A percentile compares a stretch with the other conserved stretches of the same genome.
Conservation (phyloP, 2,797 vertebrate species). For the Platalea minor region DNA sequence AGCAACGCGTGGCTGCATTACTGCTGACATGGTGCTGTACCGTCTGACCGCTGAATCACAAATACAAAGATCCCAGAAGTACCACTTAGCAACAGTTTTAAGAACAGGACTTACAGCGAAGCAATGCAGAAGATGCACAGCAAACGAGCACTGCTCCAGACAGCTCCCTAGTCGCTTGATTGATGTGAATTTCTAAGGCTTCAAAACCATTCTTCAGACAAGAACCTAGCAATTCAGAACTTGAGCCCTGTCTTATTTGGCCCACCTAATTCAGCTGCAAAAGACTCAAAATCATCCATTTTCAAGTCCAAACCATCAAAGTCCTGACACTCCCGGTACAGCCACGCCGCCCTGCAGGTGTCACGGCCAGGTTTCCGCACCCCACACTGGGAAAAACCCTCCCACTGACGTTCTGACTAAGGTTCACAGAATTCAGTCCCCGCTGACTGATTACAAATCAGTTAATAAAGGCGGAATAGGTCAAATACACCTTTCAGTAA, state of each 20-base stretch:
- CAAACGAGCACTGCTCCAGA: not conserved
- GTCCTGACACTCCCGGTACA: not conserved
- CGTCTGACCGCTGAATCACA: accelerated
- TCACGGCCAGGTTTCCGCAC: not conserved
- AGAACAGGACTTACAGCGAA: not conserved
- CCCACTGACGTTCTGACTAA: too few species aligned
- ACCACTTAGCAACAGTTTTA: not conserved
- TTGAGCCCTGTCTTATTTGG: not conserved
- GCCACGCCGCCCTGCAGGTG: not conserved
- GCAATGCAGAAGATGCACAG: not conserved
- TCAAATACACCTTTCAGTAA: not conserved
- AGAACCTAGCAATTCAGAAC: not conserved
- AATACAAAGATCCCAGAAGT: not conserved
- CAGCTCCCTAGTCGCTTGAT: not conserved
- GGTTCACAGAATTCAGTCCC: not conserved
- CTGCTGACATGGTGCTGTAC: too few species aligned
- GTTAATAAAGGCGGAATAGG: not conserved
- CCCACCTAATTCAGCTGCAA: not conserved
- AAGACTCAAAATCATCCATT: not conserved
- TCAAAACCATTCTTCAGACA: not conserved
- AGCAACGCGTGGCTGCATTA: accelerated
- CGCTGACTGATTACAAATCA: not conserved
- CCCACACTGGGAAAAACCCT: not conserved
- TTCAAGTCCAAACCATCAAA: not conserved
- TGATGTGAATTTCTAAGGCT: not conserved